Evolutionary conservation across 1,140 invertebrate species (phyloP).

Genomic region (Euura lappo): DNA sequence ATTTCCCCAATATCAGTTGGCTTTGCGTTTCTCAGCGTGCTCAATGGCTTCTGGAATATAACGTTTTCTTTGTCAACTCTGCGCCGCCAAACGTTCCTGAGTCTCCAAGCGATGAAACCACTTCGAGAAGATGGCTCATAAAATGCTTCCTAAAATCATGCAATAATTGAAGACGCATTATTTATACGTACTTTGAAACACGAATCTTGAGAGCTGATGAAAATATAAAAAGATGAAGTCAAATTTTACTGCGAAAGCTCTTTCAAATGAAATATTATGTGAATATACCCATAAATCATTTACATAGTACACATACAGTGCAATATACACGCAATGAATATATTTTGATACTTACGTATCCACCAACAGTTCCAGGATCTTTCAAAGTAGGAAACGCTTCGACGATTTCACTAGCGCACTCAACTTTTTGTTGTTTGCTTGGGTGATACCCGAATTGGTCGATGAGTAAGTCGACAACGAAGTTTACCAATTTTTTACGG

Average conservation of each 20-base stretch:
- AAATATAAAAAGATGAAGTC: not conserved
- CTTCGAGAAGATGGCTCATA: not conserved
- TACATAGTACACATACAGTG: no score
- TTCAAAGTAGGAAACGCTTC: slow-evolving; percentile 14
- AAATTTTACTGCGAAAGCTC: no score
- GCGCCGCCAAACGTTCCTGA: not conserved
- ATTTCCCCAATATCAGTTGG: not conserved
- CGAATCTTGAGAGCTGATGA: not conserved
- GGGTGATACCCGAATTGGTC: slow-evolving; percentile 21
- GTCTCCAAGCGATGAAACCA: not conserved
- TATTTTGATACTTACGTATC: slow-evolving; percentile 15
- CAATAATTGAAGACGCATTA: not conserved
- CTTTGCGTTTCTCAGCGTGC: not conserved
- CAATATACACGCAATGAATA: not conserved
- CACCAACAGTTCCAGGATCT: slow-evolving; percentile 14
- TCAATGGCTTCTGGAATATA: not conserved
- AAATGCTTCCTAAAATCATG: not conserved
- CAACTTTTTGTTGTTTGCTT: slow-evolving; percentile 17
- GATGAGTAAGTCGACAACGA: slow-evolving; percentile 13
- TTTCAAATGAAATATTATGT: no score
- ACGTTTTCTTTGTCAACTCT: not conserved
- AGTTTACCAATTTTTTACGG: slow-evolving; percentile 17
- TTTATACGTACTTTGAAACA: not conserved
- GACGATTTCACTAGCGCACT: slow-evolving; percentile 16
- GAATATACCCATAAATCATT: no score